phyloP scores from a whole-genome alignment of 2,113 vertebrate genomes.

The Opisthocomus hoazin region DNA sequence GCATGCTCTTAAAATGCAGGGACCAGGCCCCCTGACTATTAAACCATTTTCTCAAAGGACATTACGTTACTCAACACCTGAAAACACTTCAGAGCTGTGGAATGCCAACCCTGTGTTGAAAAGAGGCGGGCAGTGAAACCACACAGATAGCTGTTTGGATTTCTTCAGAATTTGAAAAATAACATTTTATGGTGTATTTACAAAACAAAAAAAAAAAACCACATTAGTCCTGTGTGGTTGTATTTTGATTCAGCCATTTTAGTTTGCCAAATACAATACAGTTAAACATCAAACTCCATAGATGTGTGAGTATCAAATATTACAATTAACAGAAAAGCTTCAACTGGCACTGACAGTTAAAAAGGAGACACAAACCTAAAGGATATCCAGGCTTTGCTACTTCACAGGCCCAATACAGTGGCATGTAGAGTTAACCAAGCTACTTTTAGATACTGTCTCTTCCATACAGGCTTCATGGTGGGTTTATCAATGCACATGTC shows the following conservation, averaged over 20 bases:
- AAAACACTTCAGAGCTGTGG: not conserved
- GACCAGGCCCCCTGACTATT: not conserved
- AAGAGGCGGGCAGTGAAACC: not conserved
- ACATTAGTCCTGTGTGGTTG: not conserved
- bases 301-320: not conserved
- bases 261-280: not conserved
- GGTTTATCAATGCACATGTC: not conserved
- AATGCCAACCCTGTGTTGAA: not conserved
- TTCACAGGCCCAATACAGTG: not conserved
- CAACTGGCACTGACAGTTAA: not conserved
- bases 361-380: not conserved
- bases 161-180: not conserved
- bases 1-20: not conserved
- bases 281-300: not conserved
- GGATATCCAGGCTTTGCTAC: not conserved
- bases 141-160: not conserved
- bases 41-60: not conserved
- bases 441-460: not conserved
- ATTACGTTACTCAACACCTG: accelerated
- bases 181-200: not conserved
- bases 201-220: not conserved
- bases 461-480: not conserved
- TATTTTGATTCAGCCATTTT: not conserved
- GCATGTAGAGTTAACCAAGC: not conserved
- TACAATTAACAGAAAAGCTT: not conserved